Conservation (phyloP, 2,113 vertebrate genomes). For the Columba janthina region DNA sequence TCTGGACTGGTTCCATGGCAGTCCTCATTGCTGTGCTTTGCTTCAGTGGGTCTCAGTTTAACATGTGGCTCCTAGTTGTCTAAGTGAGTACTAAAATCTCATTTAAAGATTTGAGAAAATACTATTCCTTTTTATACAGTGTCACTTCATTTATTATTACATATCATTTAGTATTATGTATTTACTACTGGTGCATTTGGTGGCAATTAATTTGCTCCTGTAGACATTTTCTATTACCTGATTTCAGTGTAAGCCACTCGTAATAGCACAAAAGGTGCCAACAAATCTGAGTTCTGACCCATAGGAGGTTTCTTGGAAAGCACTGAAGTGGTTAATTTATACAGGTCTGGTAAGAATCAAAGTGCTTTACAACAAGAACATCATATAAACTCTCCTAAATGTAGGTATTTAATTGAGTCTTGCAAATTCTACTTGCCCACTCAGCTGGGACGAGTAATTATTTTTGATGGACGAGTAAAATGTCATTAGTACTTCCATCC, state of each 20-base stretch:
- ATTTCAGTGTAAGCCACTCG: background rate
- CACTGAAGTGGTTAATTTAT: conserved; percentile 53
- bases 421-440: conserved; percentile 52
- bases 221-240: background rate
- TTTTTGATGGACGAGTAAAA: conserved; percentile 66
- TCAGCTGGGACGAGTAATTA: conserved; percentile 63
- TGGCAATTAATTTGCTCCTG: background rate
- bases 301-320: background rate
- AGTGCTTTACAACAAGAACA: conserved; percentile 34
- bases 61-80: background rate
- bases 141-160: background rate
- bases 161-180: background rate
- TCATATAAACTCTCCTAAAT: conserved; percentile 19
- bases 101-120: background rate
- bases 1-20: background rate
- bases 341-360: conserved; percentile 1
- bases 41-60: background rate
- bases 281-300: conserved; percentile 2
- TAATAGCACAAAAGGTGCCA: background rate
- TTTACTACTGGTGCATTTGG: background rate
- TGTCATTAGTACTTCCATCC: conserved; percentile 50
- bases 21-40: background rate
- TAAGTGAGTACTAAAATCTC: background rate
- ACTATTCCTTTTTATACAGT: background rate
- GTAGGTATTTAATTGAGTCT: conserved; percentile 54